Evolutionary conservation across 2,888 invertebrate genomes (phyloP), one percentile per base, ranked within the genome.

Genomic region (Drosophila rellima): DNA sequence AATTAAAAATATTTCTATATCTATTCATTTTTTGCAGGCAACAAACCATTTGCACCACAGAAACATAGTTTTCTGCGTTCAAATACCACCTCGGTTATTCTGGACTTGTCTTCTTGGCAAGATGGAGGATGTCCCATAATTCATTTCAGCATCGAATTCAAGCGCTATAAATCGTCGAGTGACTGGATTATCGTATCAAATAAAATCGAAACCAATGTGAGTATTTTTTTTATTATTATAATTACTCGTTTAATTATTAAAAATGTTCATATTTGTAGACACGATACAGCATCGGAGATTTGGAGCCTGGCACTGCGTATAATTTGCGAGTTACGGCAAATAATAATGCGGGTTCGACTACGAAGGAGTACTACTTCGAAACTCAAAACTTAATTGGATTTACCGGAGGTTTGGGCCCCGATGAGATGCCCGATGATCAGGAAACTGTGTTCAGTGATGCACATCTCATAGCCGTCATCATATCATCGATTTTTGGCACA

Each of bases 71-170:
- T 97, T 31, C 93, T 97, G 3, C 94, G 95, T 47, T 94, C 95
- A 70, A 97, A 97, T 90, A 95, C 96, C 0, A 96, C 97, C 0
- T 96, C 96, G 0, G 95, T 96, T 17, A 94, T 95, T 54, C 93
- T 97, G 17, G 96, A 96, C 88, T 93, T 97, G 71, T 94, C 95
- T 55, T 95, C 96, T 7, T 97, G 97, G 97, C 95, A 95, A 18
- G 96, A 95, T 82, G 95, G 96, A 0, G 96, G 96, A 40, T 97
- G 97, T 90, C 95, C 96, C 0, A 95, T 97, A 80, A 94, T 94
- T 1, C 95, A 95, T 67, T 96, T 96, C 48, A 91, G 92, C 26
- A 91, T 92, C n/a, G 92, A 92, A 60, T 92, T 92, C 35, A 90
- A 89, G 39, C 85, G 88, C 13, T 84, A 91, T 57, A 89, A 89